Conservation (phyloP, 2,888 invertebrate species). For the Apodemia zela region DNA sequence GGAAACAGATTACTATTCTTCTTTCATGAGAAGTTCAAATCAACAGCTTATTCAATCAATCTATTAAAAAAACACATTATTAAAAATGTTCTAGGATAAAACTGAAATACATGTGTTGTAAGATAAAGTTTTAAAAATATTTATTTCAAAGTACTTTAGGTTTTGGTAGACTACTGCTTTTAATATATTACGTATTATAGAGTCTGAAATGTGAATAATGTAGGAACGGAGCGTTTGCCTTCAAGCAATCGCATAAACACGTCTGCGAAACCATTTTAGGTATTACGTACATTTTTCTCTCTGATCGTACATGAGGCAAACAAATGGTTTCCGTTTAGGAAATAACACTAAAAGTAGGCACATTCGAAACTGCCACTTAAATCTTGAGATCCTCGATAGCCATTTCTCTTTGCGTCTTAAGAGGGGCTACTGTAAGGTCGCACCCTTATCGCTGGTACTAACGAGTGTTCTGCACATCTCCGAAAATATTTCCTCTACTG, state of each 20-base stretch:
- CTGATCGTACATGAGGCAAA: slow-evolving; percentile 68
- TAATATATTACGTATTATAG: slow-evolving; percentile 25
- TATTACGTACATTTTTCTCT: slow-evolving; percentile 61
- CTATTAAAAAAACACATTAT: too few species aligned
- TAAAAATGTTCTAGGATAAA: too few species aligned
- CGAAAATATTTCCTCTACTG: not conserved
- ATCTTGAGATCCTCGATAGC: slow-evolving; percentile 76
- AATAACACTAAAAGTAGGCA: slow-evolving; percentile 79
- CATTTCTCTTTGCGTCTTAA: slow-evolving; percentile 72
- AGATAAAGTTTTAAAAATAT: not conserved
- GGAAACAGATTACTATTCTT: too few species aligned
- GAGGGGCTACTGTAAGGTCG: slow-evolving; percentile 42
- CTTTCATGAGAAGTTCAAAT: too few species aligned
- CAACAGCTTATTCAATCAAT: too few species aligned
- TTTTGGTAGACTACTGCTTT: not conserved
- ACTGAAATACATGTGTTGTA: too few species aligned
- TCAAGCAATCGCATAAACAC: slow-evolving; percentile 49
- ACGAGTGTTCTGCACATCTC: slow-evolving; percentile 11
- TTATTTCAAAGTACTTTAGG: not conserved
- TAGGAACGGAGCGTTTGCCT: slow-evolving; percentile 42
- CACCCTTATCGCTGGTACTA: slow-evolving; percentile 21
- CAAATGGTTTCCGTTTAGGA: slow-evolving; percentile 77
- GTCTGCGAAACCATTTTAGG: slow-evolving; percentile 46
- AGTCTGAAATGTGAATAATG: slow-evolving; percentile 35
- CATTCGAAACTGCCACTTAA: slow-evolving; percentile 78